Conservation (phyloP, 2,797 vertebrate species). For the Sarcoramphus papa region DNA sequence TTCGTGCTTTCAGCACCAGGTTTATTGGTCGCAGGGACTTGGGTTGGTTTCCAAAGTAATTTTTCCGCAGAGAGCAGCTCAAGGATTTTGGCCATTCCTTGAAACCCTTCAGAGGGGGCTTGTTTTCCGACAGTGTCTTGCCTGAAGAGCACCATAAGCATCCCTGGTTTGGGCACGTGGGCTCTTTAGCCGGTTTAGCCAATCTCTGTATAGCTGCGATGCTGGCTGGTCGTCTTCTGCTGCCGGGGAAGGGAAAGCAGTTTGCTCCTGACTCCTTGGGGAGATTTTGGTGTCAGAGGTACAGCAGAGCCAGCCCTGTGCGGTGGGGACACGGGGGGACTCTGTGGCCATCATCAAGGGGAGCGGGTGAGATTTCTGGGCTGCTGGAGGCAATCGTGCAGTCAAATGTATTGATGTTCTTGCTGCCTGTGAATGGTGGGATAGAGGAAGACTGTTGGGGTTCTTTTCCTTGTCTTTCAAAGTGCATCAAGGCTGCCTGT, state of each 20-base stretch:
- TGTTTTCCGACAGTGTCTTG: background rate
- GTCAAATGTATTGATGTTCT: background rate
- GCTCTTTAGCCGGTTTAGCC: background rate
- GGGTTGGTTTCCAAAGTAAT: background rate
- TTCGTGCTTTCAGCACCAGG: background rate
- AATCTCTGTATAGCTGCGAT: background rate
- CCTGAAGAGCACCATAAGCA: background rate
- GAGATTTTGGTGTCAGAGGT: background rate
- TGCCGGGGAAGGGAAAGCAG: background rate
- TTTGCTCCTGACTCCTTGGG: background rate
- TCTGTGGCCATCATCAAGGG: background rate
- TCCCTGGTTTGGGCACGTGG: background rate
- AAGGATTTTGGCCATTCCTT: background rate
- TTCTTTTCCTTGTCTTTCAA: background rate
- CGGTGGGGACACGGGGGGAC: background rate
- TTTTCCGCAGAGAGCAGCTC: background rate
- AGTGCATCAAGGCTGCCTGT: background rate
- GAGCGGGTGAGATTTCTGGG: background rate
- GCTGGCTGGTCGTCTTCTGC: background rate
- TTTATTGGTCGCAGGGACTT: background rate
- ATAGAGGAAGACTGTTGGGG: background rate
- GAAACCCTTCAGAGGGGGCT: background rate
- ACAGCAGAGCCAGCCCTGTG: accelerated
- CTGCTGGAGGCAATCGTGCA: background rate
- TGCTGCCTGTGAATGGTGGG: background rate